Base-by-base conservation (phyloP, 2,888 invertebrate species). In the Smittia sp. region DNA sequence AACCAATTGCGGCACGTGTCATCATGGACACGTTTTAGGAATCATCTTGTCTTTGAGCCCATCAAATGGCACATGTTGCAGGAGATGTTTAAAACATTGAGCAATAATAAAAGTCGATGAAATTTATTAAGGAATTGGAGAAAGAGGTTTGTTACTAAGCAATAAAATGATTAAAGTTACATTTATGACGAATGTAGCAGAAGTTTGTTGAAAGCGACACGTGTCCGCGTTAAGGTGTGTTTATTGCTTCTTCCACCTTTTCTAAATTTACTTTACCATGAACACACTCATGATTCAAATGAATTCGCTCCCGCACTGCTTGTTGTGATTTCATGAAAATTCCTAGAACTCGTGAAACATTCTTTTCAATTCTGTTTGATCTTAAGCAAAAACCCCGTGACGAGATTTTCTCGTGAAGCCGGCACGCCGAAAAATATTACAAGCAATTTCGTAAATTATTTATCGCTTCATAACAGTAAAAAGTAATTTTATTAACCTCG, bases 401-500 rank as follows among this genome's bases (percentile, higher is more conserved):
- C 4, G 62, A n/a, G n/a, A 67, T 67, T 67, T 67, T 63, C 32
- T 15, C 25, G 3, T 9, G 32, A 46, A 46, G 46, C 46, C 46
- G 15, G n/a, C 46, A 46, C 46, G 46, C 4, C 46, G 46, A 11
- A 15, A 46, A 63, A 25, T 24, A 27, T 25, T 22, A 25, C 63
- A 63, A 63, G 22, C n/a, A 25, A 63, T 63, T 63, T 25, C 25
- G 7, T 72, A 62, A 72, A 72, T 72, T 72, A 72, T 72, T 72
- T 62, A 72, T 62, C 38, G 62, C 58, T 4, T 62, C 18, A 72
- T 72, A 72, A 62, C 54, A 52, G 32, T 72, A 72, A 72, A 72
- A 72, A 72, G 39, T 72, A 62, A 72, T 72, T 72, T 72, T 62
- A 72, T 72, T 58, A 72, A 72, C 70, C 70, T 72, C n/a, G 20